Evolutionary conservation across 1,140 invertebrate genomes (phyloP), one percentile per base, ranked within the genome.

Genomic region (Drosophila sulfurigaster): DNA sequence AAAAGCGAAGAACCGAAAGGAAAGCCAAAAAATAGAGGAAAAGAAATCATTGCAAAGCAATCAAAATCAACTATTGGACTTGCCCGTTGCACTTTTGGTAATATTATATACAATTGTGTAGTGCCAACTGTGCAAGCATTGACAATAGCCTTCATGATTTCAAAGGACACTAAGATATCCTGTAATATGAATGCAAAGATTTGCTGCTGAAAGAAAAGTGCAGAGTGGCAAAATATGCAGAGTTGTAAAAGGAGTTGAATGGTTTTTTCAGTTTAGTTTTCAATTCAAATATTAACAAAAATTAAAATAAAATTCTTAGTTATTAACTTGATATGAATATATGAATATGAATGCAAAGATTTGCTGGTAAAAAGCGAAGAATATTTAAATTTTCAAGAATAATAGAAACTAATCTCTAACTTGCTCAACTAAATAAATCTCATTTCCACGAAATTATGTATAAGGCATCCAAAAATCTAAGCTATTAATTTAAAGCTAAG

Each of bases 31-130:
- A 30, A 25, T 25, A 25, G 65, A 20, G 15, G 25, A 30, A 56
- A 58, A 35, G 70, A 67, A 85, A 81, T 54, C 75, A 73, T 79
- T 48, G 65, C 54, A 72, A 87, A 82, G 52, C 76, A 78, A 78
- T 74, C 65, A 38, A 48, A 70, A 62, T 52, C 75, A 71, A 65
- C 51, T 67, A 52, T 54, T 73, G 74, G 59, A 65, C 69, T 59
- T 16, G 32, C 38, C 38, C 41, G 30, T 51, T 72, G 68, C 68
- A 74, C 77, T 78, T 88, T 71, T 82, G 65, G 76, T 87, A 87
- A 87, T 87, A 79, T 77, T 74, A 86, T 86, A 87, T 71, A 57
- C 8, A 41, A 57, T 41, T 10, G 15, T 10, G 15, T 11, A 57
- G 54, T 41, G 35, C 54, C 32, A 57, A 59, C 68, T 74, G 62